Evolutionary conservation across 2,888 invertebrate species (phyloP).

Genomic region (Galeruca laticollis): DNA sequence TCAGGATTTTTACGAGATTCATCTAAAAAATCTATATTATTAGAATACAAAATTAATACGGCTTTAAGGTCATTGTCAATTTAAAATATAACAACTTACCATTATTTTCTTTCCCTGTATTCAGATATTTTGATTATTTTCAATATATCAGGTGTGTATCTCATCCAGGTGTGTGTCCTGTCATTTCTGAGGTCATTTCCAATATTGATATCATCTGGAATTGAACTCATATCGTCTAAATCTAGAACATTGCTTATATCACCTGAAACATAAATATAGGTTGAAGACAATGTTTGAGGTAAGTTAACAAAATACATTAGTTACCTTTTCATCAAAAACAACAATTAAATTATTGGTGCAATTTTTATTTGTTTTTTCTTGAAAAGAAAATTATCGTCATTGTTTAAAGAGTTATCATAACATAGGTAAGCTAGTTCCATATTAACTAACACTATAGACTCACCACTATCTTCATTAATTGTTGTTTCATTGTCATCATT

Average conservation of each 20-base stretch:
- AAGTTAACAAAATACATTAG: slow-evolving; percentile 3
- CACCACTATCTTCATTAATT: slow-evolving; percentile 12
- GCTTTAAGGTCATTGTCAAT: no score
- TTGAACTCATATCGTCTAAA: not conserved
- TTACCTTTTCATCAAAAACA: not conserved
- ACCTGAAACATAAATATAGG: slow-evolving; percentile 13
- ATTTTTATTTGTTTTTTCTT: no score
- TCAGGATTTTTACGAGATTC: slow-evolving; percentile 4
- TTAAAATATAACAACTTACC: slow-evolving; percentile 9
- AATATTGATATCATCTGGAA: not conserved
- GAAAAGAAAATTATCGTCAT: no score
- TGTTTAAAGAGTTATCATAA: no score
- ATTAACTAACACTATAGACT: slow-evolving; percentile 8
- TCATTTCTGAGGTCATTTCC: no score
- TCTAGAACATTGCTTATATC: not conserved
- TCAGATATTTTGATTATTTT: slow-evolving; percentile 1
- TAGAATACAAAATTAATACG: not conserved
- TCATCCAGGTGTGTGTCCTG: no score
- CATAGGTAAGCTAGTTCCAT: no score
- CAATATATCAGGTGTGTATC: no score
- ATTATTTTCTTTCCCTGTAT: slow-evolving; percentile 17
- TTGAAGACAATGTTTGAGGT: slow-evolving; percentile 3
- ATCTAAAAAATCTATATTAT: not conserved
- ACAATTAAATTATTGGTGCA: slow-evolving; percentile 1
- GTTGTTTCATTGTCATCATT: not conserved